These are phyloP conservation scores for Dinoponera quadriceps DNA, from an alignment of 1,140 invertebrate genomes.

Conservation along the genomic window DNA sequence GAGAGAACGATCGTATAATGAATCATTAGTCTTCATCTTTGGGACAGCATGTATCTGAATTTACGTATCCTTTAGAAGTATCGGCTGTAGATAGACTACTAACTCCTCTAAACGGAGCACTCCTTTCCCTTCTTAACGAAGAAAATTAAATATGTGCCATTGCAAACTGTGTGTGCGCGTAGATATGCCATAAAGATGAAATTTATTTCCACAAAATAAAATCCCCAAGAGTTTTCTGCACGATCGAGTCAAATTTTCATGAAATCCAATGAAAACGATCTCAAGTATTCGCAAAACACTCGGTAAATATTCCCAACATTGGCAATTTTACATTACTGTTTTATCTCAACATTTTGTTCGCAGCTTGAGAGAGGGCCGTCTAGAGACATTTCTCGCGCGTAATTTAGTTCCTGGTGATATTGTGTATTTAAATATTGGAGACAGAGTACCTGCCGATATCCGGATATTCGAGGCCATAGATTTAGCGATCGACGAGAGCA, in stretches of 20 bases:
- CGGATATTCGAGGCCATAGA: conserved; percentile 96
- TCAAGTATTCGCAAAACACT: neutral
- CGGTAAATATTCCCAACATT: neutral
- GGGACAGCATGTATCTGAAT: conserved; percentile 39
- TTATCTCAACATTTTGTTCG: conserved; percentile 69
- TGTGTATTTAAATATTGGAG: conserved; percentile 96
- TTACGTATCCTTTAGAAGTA: conserved; percentile 58
- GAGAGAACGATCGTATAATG: neutral
- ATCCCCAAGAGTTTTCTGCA: neutral
- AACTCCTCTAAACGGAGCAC: conserved; percentile 50
- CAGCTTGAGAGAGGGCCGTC: conserved; percentile 94
- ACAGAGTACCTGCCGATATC: conserved; percentile 98
- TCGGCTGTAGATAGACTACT: conserved; percentile 51
- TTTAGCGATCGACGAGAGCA: conserved; percentile 98
- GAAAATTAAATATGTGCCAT: conserved; percentile 62
- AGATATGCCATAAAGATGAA: conserved; percentile 57
- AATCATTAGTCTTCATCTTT: conserved; percentile 4
- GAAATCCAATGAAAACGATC: neutral
- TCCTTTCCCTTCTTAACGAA: conserved; percentile 61
- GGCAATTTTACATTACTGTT: conserved; percentile 1
- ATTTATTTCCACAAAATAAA: conserved; percentile 48
- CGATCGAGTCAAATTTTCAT: neutral
- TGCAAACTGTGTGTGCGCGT: conserved; percentile 42
- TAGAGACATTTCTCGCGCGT: conserved; percentile 96
- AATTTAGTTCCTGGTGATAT: conserved; percentile 99